A percentile compares a stretch with the other conserved stretches of the same genome.
Evolutionary conservation across 1,140 invertebrate species (phyloP).

Genomic region (Subanguina moxae): DNA sequence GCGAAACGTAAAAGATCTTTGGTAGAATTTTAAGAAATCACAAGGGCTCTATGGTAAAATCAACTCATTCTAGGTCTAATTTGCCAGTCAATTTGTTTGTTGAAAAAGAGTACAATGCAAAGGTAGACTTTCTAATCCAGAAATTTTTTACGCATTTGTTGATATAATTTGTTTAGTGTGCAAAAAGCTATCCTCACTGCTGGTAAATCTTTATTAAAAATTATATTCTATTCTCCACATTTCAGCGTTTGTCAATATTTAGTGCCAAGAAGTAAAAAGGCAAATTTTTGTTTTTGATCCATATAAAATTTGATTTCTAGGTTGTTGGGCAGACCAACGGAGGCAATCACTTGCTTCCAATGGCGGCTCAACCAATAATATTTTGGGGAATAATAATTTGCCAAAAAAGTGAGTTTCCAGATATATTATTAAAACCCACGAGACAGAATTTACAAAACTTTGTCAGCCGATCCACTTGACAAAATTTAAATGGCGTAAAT

Average conservation of each 20-base stretch:
- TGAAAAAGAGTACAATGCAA: constrained; percentile 20
- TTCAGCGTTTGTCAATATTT: constrained; percentile 36
- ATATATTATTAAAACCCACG: too few species aligned
- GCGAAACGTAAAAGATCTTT: constrained; percentile 26
- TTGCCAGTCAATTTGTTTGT: constrained; percentile 32
- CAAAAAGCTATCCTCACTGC: neutral
- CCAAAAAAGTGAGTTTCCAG: constrained; percentile 3
- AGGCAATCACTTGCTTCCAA: too few species aligned
- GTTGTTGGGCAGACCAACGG: too few species aligned
- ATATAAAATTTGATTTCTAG: too few species aligned
- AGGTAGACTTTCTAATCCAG: neutral
- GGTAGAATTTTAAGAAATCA: too few species aligned
- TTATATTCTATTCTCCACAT: constrained; percentile 18
- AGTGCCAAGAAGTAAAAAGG: neutral
- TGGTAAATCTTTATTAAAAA: neutral
- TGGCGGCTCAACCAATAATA: neutral
- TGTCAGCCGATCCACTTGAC: too few species aligned
- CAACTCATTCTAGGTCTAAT: constrained; percentile 4
- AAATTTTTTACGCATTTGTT: neutral
- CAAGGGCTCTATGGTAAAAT: too few species aligned
- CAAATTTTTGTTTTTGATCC: neutral
- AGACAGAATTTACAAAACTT: too few species aligned
- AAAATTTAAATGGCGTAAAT: too few species aligned
- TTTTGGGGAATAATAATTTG: too few species aligned
- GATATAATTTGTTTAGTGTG: neutral